Evolutionary conservation across 2,113 vertebrate genomes (phyloP).

Genomic region (Gila orcuttii): DNA sequence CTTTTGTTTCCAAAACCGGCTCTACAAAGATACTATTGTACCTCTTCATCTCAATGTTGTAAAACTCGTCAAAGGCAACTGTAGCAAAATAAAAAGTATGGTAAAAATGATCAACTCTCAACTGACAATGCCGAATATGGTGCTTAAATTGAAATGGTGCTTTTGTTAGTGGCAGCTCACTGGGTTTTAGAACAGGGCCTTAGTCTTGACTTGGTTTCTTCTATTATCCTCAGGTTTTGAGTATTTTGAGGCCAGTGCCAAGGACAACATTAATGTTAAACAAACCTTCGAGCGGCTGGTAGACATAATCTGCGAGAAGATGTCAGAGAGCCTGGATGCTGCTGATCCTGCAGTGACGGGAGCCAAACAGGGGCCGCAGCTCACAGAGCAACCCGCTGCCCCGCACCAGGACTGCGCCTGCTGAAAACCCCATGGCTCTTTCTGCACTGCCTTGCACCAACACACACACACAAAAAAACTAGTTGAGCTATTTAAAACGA

Average conservation of each 20-base stretch:
- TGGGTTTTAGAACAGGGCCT: not conserved
- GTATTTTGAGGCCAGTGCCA: conserved; percentile 96
- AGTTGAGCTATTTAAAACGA: conserved; percentile 38
- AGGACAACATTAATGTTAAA: conserved; percentile 97
- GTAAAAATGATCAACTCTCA: too few species aligned
- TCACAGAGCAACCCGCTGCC: conserved; percentile 86
- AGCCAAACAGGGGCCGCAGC: conserved; percentile 85
- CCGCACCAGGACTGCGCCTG: conserved; percentile 93
- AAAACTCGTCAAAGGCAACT: too few species aligned
- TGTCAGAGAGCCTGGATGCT: conserved; percentile 92
- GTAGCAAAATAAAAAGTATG: too few species aligned
- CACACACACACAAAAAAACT: conserved; percentile 28
- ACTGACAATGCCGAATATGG: too few species aligned
- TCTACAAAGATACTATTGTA: too few species aligned
- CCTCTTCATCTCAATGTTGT: too few species aligned
- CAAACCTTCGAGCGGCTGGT: conserved; percentile 96
- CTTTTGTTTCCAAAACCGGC: too few species aligned
- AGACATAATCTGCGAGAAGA: conserved; percentile 97
- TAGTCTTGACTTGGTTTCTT: not conserved
- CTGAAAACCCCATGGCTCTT: conserved; percentile 69
- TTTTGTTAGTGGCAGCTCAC: not conserved
- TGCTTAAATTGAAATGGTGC: not conserved
- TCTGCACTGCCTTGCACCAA: conserved; percentile 54
- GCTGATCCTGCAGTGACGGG: conserved; percentile 83
- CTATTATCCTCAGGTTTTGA: conserved; percentile 84